Conservation (phyloP, 2,113 vertebrate genomes). For the Sturnus vulgaris region DNA sequence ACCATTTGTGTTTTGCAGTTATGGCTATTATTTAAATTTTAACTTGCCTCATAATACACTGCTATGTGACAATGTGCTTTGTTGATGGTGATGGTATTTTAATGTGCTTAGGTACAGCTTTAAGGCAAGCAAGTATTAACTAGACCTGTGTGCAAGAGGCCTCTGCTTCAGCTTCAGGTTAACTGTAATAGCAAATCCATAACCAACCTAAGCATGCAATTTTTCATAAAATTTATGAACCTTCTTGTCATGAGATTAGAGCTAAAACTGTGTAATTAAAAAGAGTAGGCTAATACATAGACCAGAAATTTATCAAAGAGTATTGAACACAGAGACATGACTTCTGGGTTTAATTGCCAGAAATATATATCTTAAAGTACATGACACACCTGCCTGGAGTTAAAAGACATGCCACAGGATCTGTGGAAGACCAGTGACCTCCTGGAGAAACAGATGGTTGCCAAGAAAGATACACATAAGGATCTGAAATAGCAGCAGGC, state of each 20-base stretch:
- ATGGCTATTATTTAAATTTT: not conserved
- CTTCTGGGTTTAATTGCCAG: not conserved
- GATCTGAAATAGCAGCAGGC: not conserved
- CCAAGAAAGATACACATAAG: not conserved
- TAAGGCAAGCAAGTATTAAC: not conserved
- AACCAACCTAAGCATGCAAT: not conserved
- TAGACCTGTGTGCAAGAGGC: not conserved
- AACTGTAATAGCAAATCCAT: not conserved
- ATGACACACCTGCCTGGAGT: not conserved
- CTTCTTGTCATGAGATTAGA: not conserved
- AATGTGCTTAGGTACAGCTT: not conserved
- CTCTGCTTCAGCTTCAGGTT: not conserved
- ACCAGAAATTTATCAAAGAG: not conserved
- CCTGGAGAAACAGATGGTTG: not conserved
- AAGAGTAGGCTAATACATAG: not conserved
- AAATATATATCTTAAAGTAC: not conserved
- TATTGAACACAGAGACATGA: not conserved
- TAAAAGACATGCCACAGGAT: not conserved
- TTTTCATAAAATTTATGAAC: not conserved
- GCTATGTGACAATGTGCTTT: not conserved
- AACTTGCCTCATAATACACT: not conserved
- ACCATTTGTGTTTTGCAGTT: not conserved
- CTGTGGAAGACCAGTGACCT: not conserved
- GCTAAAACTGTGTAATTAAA: not conserved
- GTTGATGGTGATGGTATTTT: not conserved